Percentiles rank a stretch among this genome's conserved stretches.
Conservation (phyloP, 1,140 invertebrate genomes). For the Halictus rubicundus region DNA sequence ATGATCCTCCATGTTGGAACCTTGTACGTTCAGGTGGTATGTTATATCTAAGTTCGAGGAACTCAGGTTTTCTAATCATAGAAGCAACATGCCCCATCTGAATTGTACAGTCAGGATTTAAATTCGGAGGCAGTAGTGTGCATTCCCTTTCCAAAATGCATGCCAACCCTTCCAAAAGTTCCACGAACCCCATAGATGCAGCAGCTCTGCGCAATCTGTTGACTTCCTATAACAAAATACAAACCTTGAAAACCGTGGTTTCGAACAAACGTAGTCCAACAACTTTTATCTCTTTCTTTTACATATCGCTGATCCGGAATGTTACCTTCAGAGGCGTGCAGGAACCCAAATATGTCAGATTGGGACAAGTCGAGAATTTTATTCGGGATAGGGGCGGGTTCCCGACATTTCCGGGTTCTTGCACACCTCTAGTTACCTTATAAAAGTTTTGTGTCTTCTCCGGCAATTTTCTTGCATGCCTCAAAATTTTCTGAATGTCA, state of each 20-base stretch:
- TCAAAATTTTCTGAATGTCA: constrained; percentile 97
- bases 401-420: no score
- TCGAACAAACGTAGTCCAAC: background rate
- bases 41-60: constrained; percentile 84
- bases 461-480: constrained; percentile 96
- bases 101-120: constrained; percentile 93
- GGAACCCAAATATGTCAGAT: no score
- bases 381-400: no score
- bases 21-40: constrained; percentile 86
- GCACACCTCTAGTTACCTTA: constrained; percentile 85
- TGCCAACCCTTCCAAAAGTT: constrained; percentile 88
- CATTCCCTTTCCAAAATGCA: constrained; percentile 94
- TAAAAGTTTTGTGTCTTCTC: constrained; percentile 98
- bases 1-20: constrained; percentile 74
- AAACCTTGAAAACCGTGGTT: constrained; percentile 18
- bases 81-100: constrained; percentile 94
- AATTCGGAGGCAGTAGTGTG: constrained; percentile 87
- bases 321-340: no score
- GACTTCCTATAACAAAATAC: constrained; percentile 86
- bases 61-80: constrained; percentile 84
- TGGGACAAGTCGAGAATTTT: no score
- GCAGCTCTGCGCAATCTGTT: constrained; percentile 94
- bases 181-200: constrained; percentile 92
- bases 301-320: no score
- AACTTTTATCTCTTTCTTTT: no score